Evolutionary conservation across 2,113 vertebrate genomes (phyloP), one percentile per base, ranked within the genome.

Genomic region (Hylia prasina): DNA sequence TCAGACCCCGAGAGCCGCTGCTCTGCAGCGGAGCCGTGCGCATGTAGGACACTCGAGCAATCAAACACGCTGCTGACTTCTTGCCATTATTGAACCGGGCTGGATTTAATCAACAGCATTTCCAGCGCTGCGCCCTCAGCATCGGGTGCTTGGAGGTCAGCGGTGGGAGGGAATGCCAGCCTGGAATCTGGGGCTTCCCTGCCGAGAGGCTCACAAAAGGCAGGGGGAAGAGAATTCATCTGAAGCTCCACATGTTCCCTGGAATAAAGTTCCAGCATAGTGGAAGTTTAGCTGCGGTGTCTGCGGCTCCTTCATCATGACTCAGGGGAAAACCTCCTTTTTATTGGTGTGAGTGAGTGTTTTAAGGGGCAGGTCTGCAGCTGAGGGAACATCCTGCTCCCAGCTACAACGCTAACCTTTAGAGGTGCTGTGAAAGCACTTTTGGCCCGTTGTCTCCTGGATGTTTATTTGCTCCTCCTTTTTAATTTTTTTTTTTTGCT

Each of bases 291-390:
- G 68, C 45, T 79, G 80, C 64, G 71, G 24, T 42, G 63, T 54
- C 80, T 95, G 93, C 91, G 77, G 57, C 53, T 91, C 69, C 57
- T 56, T 81, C 60, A 53, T 40, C 94, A 21, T 94, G 91, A 94
- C 73, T 95, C 91, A 77, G 47, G 83, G 96, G 94, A 94, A 96
- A 89, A 81, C 13, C 84, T 92, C 35, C 6, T 76, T 73, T 91
- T 82, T 76, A 87, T 44, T 69, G 81, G 90, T 47, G 61, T 47
- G 86, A 96, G 69, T 20, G 82, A 77, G 84, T 10, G 68, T 51
- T 82, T 28, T 30, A 33, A 54, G 72, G 75, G 85, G 92, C 89
- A 96, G 87, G 60, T 50, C 79, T 79, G 92, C 65, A 79, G 76
- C 60, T 22, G 54, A 35, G 83, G 93, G 93, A 50, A n/a, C 83